Conservation (phyloP, 2,113 vertebrate genomes). For the Agapornis roseicollis region DNA sequence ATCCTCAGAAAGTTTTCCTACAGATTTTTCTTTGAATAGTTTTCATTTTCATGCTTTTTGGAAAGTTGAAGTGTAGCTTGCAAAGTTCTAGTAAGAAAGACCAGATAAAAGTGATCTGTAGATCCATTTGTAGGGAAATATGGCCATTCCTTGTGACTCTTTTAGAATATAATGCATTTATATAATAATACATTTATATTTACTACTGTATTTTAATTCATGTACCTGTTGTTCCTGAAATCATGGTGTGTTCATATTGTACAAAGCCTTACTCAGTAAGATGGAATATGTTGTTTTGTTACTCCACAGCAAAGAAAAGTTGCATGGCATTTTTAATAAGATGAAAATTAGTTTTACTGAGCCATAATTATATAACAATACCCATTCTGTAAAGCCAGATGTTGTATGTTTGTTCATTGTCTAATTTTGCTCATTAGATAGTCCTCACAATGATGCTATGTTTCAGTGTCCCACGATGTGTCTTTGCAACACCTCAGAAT, state of each 20-base stretch:
- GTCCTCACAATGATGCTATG: neutral
- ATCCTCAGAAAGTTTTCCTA: slow-evolving; percentile 17
- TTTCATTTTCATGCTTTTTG: neutral
- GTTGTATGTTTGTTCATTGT: neutral
- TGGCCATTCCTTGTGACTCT: neutral
- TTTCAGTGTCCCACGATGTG: neutral
- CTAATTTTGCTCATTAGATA: neutral
- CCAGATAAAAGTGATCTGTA: neutral
- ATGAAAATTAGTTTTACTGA: neutral
- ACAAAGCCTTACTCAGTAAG: neutral
- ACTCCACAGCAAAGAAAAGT: neutral
- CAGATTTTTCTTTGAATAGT: slow-evolving; percentile 10
- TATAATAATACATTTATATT: neutral
- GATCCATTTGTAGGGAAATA: neutral
- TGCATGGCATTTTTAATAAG: neutral
- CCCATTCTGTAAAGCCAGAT: neutral
- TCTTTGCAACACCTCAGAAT: neutral
- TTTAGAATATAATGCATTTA: neutral
- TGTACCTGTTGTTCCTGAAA: neutral
- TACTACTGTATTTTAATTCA: neutral
- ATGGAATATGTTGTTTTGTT: neutral
- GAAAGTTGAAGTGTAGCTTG: neutral
- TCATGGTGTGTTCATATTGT: neutral
- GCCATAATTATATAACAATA: neutral
- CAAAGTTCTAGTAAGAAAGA: neutral